Percentiles rank a stretch among this genome's conserved stretches.
Evolutionary conservation across 2,888 invertebrate genomes (phyloP).

Genomic region (Platerodrilus igneus): DNA sequence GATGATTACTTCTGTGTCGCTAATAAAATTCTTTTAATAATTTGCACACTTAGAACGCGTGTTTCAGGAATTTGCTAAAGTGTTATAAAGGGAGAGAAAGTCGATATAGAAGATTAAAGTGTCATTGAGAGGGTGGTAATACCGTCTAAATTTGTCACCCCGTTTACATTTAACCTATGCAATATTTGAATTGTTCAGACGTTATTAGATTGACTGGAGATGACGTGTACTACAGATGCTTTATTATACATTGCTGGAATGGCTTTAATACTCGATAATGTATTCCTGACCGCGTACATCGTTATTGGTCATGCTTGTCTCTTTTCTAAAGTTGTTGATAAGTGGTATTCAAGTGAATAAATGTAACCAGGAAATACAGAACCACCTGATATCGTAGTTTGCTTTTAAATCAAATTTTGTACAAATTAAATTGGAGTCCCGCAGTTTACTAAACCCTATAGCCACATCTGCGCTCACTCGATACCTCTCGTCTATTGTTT

Average conservation of each 20-base stretch:
- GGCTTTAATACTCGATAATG: too few relatives aligned
- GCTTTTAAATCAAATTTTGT: constrained; percentile 32
- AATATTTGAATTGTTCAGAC: constrained; percentile 21
- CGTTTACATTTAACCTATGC: constrained; percentile 27
- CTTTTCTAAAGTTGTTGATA: too few relatives aligned
- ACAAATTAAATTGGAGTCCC: constrained; percentile 35
- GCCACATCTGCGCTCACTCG: constrained; percentile 39
- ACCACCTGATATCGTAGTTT: constrained; percentile 31
- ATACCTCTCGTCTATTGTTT: constrained; percentile 39
- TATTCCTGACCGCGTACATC: too few relatives aligned
- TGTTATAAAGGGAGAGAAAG: constrained; percentile 16
- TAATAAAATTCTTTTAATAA: constrained; percentile 9
- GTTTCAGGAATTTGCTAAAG: constrained; percentile 18
- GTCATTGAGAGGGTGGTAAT: constrained; percentile 25
- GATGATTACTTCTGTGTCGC: too few relatives aligned
- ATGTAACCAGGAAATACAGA: constrained; percentile 23
- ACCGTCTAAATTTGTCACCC: constrained; percentile 28
- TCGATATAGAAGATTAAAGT: constrained; percentile 7
- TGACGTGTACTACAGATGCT: constrained; percentile 10
- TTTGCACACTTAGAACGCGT: constrained; percentile 8
- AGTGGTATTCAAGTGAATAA: too few relatives aligned
- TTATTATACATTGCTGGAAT: constrained; percentile 6
- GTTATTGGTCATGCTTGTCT: too few relatives aligned
- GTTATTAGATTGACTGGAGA: constrained; percentile 18
- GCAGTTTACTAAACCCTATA: constrained; percentile 28